Evolutionary conservation across 2,797 vertebrate species (phyloP).

Genomic region (Sebastiscus tertius): DNA sequence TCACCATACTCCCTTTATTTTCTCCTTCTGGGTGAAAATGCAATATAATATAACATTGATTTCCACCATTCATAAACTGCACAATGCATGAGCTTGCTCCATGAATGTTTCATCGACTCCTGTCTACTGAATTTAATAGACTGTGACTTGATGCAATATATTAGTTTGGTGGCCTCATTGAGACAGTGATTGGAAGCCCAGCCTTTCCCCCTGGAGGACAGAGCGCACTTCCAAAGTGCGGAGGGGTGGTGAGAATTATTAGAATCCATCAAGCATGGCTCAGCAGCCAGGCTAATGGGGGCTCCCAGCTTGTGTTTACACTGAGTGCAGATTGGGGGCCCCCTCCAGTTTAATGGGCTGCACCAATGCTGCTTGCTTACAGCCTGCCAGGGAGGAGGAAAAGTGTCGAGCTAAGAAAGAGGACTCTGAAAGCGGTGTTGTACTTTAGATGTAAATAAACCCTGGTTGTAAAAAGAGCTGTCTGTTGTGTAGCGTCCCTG

Average conservation of each 20-base stretch:
- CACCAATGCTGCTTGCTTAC: conserved; percentile 37
- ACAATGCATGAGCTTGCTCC: background rate
- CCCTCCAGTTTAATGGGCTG: conserved; percentile 66
- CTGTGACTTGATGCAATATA: conserved; percentile 49
- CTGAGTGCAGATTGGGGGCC: conserved; percentile 45
- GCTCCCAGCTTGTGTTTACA: conserved; percentile 69
- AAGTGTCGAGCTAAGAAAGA: background rate
- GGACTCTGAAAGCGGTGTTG: background rate
- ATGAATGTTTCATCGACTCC: conserved; percentile 45
- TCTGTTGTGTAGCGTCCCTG: background rate
- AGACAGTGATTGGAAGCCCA: conserved; percentile 20
- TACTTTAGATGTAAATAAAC: conserved; percentile 30
- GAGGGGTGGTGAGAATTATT: conserved; percentile 39
- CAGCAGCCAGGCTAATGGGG: conserved; percentile 59
- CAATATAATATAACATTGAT: conserved; percentile 34
- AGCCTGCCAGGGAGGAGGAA: conserved; percentile 4
- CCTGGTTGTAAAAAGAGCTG: conserved; percentile 17
- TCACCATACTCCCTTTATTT: conserved; percentile 10
- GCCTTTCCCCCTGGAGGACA: background rate
- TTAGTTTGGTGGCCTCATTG: conserved; percentile 33
- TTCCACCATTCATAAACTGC: conserved; percentile 12
- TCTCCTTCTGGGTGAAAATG: conserved; percentile 24
- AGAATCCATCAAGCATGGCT: conserved; percentile 60
- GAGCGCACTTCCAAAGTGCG: conserved; percentile 12
- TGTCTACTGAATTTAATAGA: conserved; percentile 50